Percentiles rank a stretch among this genome's conserved stretches.
Evolutionary conservation across 2,797 vertebrate genomes (phyloP).

Genomic region (Periparus ater): DNA sequence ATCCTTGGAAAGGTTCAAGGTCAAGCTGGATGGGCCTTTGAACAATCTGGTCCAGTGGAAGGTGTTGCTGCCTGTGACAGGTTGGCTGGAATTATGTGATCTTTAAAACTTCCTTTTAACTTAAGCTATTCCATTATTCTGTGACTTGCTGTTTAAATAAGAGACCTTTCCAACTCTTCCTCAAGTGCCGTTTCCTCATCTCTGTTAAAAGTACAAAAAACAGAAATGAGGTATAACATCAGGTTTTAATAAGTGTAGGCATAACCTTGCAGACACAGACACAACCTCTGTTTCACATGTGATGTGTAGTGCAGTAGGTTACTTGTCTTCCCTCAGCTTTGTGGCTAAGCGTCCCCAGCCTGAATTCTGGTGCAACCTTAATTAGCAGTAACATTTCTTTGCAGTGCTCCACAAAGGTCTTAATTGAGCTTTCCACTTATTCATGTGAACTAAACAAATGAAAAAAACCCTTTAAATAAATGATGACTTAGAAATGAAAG

Average conservation of each 20-base stretch:
- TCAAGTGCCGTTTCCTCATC: background rate
- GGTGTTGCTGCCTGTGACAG: background rate
- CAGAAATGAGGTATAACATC: background rate
- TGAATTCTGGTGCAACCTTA: background rate
- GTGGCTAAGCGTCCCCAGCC: background rate
- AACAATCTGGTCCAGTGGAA: background rate
- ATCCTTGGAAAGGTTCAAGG: background rate
- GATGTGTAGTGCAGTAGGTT: background rate
- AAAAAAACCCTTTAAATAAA: background rate
- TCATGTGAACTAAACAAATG: background rate
- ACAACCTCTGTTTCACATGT: background rate
- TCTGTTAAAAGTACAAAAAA: background rate
- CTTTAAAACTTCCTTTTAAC: background rate
- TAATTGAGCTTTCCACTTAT: background rate
- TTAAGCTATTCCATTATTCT: background rate
- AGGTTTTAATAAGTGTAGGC: background rate
- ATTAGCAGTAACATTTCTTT: background rate
- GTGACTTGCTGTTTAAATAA: background rate
- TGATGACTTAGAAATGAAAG: background rate
- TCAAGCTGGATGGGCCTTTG: background rate
- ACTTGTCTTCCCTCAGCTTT: background rate
- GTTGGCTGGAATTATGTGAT: background rate
- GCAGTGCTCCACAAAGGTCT: background rate
- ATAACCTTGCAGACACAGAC: background rate
- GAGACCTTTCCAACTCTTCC: background rate